A percentile compares a stretch with the other conserved stretches of the same genome.
Evolutionary conservation across 2,888 invertebrate genomes (phyloP).

Genomic region (Lasiommata megera): DNA sequence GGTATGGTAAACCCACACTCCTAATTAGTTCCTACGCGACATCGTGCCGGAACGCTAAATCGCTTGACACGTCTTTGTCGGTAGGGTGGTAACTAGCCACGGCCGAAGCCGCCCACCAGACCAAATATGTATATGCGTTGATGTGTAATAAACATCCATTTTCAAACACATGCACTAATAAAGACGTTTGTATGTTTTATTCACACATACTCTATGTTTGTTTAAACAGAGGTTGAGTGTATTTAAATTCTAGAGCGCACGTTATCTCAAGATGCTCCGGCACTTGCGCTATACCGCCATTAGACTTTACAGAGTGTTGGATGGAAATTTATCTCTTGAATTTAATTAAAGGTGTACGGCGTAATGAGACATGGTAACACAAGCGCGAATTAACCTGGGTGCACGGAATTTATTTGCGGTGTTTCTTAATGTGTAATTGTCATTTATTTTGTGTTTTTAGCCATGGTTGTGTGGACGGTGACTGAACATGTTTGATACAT

Average conservation of each 20-base stretch:
- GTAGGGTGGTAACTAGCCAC: too few species aligned
- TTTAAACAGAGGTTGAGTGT: background rate
- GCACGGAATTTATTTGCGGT: slow-evolving; percentile 31
- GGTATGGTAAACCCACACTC: too few species aligned
- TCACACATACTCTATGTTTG: slow-evolving; percentile 5
- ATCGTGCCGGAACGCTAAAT: too few species aligned
- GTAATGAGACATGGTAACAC: slow-evolving; percentile 46
- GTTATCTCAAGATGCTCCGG: slow-evolving; percentile 19
- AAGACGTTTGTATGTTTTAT: too few species aligned
- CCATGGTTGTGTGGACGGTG: too few species aligned
- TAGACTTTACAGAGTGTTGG: slow-evolving; percentile 35
- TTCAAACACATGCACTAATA: too few species aligned
- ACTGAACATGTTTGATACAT: too few species aligned
- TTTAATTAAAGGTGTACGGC: slow-evolving; percentile 63
- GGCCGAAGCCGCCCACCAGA: too few species aligned
- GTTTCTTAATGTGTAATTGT: background rate
- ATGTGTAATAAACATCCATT: too few species aligned
- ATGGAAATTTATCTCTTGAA: slow-evolving; percentile 60
- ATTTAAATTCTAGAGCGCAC: slow-evolving; percentile 14
- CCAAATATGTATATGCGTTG: too few species aligned
- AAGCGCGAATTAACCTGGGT: slow-evolving; percentile 40
- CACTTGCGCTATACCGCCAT: slow-evolving; percentile 28
- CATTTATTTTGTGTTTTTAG: background rate
- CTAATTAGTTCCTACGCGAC: too few species aligned
- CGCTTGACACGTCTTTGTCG: too few species aligned